Evolutionary conservation across 1,140 invertebrate species (phyloP), one percentile per base, ranked within the genome.

Genomic region (Pomacea maculata): DNA sequence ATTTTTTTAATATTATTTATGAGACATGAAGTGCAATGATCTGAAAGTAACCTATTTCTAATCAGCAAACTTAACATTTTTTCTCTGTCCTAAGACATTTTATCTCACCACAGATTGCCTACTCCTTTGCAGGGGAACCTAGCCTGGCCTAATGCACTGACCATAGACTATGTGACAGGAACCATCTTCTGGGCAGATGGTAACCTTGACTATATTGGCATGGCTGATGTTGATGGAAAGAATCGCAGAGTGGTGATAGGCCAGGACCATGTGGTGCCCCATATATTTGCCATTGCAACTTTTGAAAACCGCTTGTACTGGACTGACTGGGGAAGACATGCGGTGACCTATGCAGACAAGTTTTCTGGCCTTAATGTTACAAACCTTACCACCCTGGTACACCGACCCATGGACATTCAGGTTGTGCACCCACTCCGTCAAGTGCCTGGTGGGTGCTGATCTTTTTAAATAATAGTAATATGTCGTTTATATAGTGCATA

Each of bases 121-220:
- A 25, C 67, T 14, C 21, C 1, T 34, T 70, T 34, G 54, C 77
- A 78, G n/a, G 97, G 97, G 0, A 98, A 99, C 89, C 98, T 99
- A 52, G 96, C 95, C 54, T 96, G 96, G 89, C 98, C 98, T 0
- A 94, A 96, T 83, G 98, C 99, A 90, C 92, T 99, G 10, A 97
- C 97, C 0, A 95, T 99, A 63, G 98, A 99, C 90, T 97, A 98
- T 93, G 92, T 95, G 54, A 98, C 96, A 0, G 96, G 99, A 86
- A 97, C 98, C 87, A 95, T 99, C 0, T 99, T 97, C 89, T 99
- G 98, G 98, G 97, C 98, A 0, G 98, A 99, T 91, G 97, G 97
- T 0, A 96, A 95, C 89, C 92, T 97, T 52, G 97, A 99, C 89
- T 96, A 95, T 84, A 98, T 99, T 82, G 97, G 98, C 84, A 87